phyloP scores from a whole-genome alignment of 2,113 vertebrate species.

The Tonatia bakeri region DNA sequence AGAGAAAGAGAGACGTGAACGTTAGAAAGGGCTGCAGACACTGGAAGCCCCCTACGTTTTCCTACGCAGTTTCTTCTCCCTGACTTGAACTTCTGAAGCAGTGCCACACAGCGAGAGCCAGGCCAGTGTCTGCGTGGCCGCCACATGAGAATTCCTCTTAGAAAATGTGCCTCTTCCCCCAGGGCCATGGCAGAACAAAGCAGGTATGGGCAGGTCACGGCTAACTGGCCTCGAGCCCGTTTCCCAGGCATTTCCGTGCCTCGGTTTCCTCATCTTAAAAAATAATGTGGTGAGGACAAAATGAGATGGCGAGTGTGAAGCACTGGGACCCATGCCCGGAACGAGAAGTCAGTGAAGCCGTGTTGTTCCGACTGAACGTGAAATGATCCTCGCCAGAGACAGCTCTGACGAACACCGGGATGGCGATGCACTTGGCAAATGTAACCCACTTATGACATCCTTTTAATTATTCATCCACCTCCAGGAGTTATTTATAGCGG shows the following conservation, averaged over 20 bases:
- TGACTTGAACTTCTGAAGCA: not conserved
- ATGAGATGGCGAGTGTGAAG: not conserved
- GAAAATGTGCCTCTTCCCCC: not conserved
- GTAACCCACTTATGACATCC: slow-evolving; percentile 52
- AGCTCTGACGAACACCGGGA: slow-evolving; percentile 26
- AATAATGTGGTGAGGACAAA: not conserved
- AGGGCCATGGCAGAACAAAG: not conserved
- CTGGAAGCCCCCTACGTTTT: not conserved
- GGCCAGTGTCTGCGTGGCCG: not conserved
- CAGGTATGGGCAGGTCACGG: not conserved
- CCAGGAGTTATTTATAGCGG: slow-evolving; percentile 18
- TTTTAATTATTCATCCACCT: slow-evolving; percentile 68
- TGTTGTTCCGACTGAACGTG: not conserved
- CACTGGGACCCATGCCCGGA: not conserved
- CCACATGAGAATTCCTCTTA: not conserved
- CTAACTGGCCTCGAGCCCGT: not conserved
- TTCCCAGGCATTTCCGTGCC: not conserved
- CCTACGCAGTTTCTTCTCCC: not conserved
- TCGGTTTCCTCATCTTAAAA: not conserved
- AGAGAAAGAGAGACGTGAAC: not conserved
- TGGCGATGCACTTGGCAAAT: slow-evolving; percentile 53
- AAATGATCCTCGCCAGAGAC: not conserved
- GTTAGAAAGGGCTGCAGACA: not conserved
- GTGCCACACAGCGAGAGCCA: not conserved
- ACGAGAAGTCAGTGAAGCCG: not conserved